phyloP scores from a whole-genome alignment of 2,888 invertebrate genomes.

The Cephus rjabovi region DNA sequence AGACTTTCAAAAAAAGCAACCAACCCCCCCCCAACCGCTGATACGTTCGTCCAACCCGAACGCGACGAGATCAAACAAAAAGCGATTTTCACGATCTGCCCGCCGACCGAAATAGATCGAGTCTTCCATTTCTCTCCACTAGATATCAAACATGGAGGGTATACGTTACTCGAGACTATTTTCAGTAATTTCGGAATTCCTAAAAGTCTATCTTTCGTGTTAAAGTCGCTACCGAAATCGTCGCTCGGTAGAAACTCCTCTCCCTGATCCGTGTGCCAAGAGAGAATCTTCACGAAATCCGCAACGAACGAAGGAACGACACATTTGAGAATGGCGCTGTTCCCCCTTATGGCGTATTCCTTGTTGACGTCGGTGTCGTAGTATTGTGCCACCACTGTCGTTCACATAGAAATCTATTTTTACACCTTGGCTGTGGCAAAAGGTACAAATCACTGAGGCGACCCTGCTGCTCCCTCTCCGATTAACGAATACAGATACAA shows the following conservation, averaged over 20 bases:
- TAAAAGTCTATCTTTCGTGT: not conserved
- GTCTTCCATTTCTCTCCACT: too few species aligned
- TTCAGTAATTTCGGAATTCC: not conserved
- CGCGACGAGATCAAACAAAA: not conserved
- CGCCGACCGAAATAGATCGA: conserved; percentile 13
- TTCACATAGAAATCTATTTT: conserved; percentile 8
- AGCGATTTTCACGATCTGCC: conserved; percentile 8
- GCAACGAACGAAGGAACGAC: conserved; percentile 93
- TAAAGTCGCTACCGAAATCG: conserved; percentile 69
- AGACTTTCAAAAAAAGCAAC: conserved; percentile 8
- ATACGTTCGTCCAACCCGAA: not conserved
- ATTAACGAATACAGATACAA: too few species aligned
- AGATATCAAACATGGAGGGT: not conserved
- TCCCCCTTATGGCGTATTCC: conserved; percentile 91
- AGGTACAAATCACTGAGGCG: too few species aligned
- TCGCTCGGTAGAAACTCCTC: conserved; percentile 78
- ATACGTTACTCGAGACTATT: not conserved
- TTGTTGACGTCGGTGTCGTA: conserved; percentile 88
- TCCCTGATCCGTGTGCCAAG: conserved; percentile 86
- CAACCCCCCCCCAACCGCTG: not conserved
- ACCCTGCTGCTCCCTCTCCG: too few species aligned
- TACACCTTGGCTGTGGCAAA: not conserved
- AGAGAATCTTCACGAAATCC: conserved; percentile 89
- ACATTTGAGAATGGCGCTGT: conserved; percentile 89
- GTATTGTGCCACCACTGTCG: conserved; percentile 81